Conservation (phyloP, 2,888 invertebrate species). For the Falcaria lacertinaria region DNA sequence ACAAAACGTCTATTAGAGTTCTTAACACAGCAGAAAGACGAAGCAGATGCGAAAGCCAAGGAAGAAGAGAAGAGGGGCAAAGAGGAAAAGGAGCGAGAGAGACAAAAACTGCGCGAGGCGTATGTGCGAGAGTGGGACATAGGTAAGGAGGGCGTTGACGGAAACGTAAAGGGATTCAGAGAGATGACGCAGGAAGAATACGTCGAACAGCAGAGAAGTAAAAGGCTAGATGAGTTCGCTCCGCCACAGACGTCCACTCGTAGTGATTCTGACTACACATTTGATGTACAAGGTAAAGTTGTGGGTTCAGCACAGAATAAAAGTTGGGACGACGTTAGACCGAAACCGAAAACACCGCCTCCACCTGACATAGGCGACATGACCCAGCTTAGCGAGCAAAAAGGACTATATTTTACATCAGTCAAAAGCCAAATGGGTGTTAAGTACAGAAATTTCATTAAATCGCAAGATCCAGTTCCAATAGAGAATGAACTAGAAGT, state of each 20-base stretch:
- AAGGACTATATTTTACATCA: constrained; percentile 61
- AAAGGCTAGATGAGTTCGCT: constrained; percentile 88
- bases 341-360: constrained; percentile 37
- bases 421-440: constrained; percentile 40
- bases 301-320: constrained; percentile 23
- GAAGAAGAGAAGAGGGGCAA: constrained; percentile 57
- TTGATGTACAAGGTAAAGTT: constrained; percentile 52
- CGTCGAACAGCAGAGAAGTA: constrained; percentile 85
- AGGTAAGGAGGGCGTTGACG: constrained; percentile 82
- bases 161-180: constrained; percentile 60
- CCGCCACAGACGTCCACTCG: constrained; percentile 72
- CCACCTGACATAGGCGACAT: constrained; percentile 42
- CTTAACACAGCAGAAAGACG: constrained; percentile 69
- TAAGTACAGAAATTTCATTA: constrained; percentile 63
- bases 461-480: constrained; percentile 42
- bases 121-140: constrained; percentile 86
- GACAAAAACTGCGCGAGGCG: constrained; percentile 70
- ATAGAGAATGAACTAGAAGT: constrained; percentile 59
- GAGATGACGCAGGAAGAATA: constrained; percentile 89
- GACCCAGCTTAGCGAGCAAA: constrained; percentile 26
- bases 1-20: constrained; percentile 63
- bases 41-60: constrained; percentile 64
- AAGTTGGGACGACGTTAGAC: constrained; percentile 64
- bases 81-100: constrained; percentile 67
- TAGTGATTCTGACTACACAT: constrained; percentile 34